Conservation (phyloP, 1,140 invertebrate species). For the Scaptomyza hsui region DNA sequence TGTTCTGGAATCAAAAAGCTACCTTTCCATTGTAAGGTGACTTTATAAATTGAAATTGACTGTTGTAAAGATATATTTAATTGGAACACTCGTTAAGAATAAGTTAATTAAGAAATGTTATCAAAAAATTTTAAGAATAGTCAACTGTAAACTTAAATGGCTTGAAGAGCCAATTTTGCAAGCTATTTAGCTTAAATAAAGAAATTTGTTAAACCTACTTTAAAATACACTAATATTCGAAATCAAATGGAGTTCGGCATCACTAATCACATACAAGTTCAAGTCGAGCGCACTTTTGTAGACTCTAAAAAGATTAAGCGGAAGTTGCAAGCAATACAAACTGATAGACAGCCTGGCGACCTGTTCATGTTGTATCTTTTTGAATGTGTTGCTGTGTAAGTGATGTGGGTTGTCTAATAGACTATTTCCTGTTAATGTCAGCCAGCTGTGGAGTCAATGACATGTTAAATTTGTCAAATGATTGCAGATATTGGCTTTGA, state of each 20-base stretch:
- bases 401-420: slow-evolving; percentile 52
- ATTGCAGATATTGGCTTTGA: slow-evolving; percentile 15
- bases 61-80: too few species aligned
- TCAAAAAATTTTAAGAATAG: not conserved
- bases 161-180: slow-evolving; percentile 51
- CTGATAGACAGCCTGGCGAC: slow-evolving; percentile 3
- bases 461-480: slow-evolving; percentile 70
- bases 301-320: slow-evolving; percentile 2
- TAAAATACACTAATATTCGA: slow-evolving; percentile 12
- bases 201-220: slow-evolving; percentile 57
- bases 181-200: slow-evolving; percentile 59
- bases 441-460: slow-evolving; percentile 42
- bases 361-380: slow-evolving; percentile 6
- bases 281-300: slow-evolving; percentile 7
- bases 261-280: slow-evolving; percentile 58
- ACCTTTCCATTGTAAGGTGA: not conserved
- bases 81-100: too few species aligned
- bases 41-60: too few species aligned
- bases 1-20: not conserved
- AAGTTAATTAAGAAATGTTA: not conserved
- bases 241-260: slow-evolving; percentile 48
- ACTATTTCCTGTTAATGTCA: slow-evolving; percentile 65
- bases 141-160: not conserved
- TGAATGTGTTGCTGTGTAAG: slow-evolving; percentile 34
- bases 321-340: slow-evolving; percentile 5